Evolutionary conservation across 2,797 vertebrate genomes (phyloP), one percentile per base, ranked within the genome.

Genomic region (Philypnodon macrostomus): DNA sequence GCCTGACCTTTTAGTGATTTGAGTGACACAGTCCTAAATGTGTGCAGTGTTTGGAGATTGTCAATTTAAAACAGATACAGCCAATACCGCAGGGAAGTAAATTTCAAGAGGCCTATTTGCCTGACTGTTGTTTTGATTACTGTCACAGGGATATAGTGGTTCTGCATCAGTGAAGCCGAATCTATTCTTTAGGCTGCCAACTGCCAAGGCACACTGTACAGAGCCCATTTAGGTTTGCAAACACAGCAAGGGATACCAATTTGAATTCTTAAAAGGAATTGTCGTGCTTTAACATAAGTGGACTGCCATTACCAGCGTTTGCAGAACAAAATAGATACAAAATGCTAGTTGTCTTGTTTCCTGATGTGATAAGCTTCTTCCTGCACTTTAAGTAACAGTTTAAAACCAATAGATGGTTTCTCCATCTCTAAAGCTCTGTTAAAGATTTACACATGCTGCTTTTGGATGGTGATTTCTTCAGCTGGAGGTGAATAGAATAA

Each of bases 91-190:
- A 26, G 29, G 44, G 26, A 50, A 52, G 21, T 61, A 27, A 58
- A 60, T 64, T 52, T 41, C 40, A 13, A 59, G 47, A 23, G 12
- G 26, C 8, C 44, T 42, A 19, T 49, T 32, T 4, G 50, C 33
- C 41, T 60, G 24, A 12, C 48, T 63, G 33, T 48, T 75, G 56
- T 66, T 73, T 53, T 63, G 52, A 73, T 77, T 64, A 66, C 47
- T 51, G 53, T 48, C 12, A 63, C 35, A 27, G 33, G 35, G 48
- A 58, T 35, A 46, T 37, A 1, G 29, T 21, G 37, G 60, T 49
- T 32, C 33, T 34, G 65, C 50, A 68, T 63, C 51, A 44, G 54
- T 62, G 46, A 44, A 18, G 52, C 27, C 47, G 11, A 16, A 51
- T 67, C 16, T 48, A 21, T 47, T 65, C 33, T 67, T 58, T 30